Evolutionary conservation across 2,797 vertebrate species (phyloP).

Genomic region (Platyrinchus mystaceus): DNA sequence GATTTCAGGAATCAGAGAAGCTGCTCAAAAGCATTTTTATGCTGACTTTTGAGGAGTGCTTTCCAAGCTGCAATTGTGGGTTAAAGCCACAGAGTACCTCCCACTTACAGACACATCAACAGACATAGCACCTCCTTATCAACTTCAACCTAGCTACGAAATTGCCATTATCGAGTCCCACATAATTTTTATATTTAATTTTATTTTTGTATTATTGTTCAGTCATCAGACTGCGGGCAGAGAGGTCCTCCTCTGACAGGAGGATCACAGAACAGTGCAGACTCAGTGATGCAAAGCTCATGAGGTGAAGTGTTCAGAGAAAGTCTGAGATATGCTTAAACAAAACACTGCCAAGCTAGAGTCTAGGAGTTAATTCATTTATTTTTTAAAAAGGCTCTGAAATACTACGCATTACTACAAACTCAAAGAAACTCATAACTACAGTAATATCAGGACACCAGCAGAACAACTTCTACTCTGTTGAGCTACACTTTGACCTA

Average conservation of each 20-base stretch:
- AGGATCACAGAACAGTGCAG: background rate
- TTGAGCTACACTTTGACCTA: background rate
- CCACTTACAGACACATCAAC: background rate
- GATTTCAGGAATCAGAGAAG: background rate
- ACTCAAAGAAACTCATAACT: background rate
- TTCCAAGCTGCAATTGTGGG: background rate
- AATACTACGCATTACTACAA: background rate
- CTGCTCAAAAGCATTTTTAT: background rate
- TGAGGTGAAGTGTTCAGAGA: background rate
- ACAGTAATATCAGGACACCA: background rate
- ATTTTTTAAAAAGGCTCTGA: background rate
- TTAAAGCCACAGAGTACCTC: background rate
- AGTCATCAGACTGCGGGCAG: background rate
- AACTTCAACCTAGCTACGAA: background rate
- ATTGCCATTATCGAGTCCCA: background rate
- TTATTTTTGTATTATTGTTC: background rate
- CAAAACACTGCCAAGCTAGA: background rate
- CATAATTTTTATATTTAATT: background rate
- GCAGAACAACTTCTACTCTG: background rate
- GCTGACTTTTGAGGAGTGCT: background rate
- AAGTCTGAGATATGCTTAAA: background rate
- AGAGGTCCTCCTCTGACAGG: background rate
- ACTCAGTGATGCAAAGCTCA: accelerated
- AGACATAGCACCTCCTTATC: background rate
- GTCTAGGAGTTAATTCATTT: background rate